Percentiles rank a stretch among this genome's conserved stretches.
phyloP scores from a whole-genome alignment of 2,888 invertebrate genomes.

The Galerucella nymphaeae region DNA sequence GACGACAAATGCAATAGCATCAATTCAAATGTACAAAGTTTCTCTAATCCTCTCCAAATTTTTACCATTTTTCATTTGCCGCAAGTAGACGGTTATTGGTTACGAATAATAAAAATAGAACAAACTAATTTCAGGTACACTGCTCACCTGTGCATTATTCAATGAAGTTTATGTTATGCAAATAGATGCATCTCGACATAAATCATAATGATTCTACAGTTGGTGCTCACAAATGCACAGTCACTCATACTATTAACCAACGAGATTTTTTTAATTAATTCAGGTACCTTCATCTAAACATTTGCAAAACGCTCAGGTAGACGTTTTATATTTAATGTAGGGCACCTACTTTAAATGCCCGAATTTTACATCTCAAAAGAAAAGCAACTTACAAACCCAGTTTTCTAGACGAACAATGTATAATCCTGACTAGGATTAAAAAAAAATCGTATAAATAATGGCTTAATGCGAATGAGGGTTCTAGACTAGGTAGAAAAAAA shows the following conservation, averaged over 20 bases:
- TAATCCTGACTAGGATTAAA: constrained; percentile 50
- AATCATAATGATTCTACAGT: constrained; percentile 15
- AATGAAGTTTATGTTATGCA: constrained; percentile 2
- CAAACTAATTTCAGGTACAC: constrained; percentile 6
- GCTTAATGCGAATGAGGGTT: constrained; percentile 46
- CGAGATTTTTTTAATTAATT: constrained; percentile 43
- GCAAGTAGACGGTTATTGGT: constrained; percentile 10
- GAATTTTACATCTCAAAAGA: constrained; percentile 52
- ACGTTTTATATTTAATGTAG: constrained; percentile 48
- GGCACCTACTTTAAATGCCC: constrained; percentile 52
- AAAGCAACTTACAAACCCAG: constrained; percentile 51
- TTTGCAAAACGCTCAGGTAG: constrained; percentile 46
- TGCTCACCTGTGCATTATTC: constrained; percentile 17
- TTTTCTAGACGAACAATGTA: constrained; percentile 49
- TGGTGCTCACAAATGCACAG: constrained; percentile 26
- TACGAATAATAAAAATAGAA: neutral
- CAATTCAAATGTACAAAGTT: no score
- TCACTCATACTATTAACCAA: constrained; percentile 29
- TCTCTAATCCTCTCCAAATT: no score
- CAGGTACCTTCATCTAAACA: constrained; percentile 34
- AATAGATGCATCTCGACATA: constrained; percentile 9
- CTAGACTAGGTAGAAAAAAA: constrained; percentile 42
- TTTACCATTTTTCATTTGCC: neutral
- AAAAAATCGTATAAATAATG: constrained; percentile 52
- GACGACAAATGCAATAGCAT: no score